phyloP scores from a whole-genome alignment of 1,140 invertebrate genomes.

The Mya arenaria region DNA sequence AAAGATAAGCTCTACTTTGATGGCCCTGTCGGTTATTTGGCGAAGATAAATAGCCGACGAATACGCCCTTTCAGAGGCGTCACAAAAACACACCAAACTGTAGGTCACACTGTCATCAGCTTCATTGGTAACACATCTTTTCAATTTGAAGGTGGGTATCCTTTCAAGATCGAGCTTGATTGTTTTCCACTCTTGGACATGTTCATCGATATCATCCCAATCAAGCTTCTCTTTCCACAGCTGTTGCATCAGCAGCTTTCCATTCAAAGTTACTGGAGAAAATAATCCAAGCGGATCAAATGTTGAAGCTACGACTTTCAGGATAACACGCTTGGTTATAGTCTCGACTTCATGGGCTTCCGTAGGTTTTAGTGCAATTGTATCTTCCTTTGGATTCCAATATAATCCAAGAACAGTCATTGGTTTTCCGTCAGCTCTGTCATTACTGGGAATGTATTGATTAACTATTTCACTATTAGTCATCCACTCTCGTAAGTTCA shows the following conservation, averaged over 20 bases:
- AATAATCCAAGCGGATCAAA: conserved; percentile 16
- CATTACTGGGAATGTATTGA: not conserved
- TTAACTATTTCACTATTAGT: not conserved
- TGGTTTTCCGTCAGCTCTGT: not conserved
- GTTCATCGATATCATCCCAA: conserved; percentile 17
- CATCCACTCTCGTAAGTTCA: conserved; percentile 38
- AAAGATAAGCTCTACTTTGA: not conserved
- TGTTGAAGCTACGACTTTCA: not conserved
- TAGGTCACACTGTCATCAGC: not conserved
- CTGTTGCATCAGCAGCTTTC: not conserved
- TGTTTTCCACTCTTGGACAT: not conserved
- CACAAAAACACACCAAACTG: conserved; percentile 2
- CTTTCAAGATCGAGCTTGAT: not conserved
- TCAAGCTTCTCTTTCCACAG: not conserved
- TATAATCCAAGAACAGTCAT: not conserved
- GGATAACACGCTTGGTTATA: not conserved
- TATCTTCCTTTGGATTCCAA: not conserved
- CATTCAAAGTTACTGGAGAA: not conserved
- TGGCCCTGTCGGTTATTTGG: not conserved
- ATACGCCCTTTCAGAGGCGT: conserved; percentile 2
- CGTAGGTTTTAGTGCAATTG: not conserved
- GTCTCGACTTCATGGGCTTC: not conserved
- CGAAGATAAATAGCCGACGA: not conserved
- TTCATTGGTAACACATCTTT: not conserved
- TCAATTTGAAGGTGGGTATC: not conserved